Evolutionary conservation across 2,113 vertebrate genomes (phyloP).

Genomic region (Apteryx mantelli): DNA sequence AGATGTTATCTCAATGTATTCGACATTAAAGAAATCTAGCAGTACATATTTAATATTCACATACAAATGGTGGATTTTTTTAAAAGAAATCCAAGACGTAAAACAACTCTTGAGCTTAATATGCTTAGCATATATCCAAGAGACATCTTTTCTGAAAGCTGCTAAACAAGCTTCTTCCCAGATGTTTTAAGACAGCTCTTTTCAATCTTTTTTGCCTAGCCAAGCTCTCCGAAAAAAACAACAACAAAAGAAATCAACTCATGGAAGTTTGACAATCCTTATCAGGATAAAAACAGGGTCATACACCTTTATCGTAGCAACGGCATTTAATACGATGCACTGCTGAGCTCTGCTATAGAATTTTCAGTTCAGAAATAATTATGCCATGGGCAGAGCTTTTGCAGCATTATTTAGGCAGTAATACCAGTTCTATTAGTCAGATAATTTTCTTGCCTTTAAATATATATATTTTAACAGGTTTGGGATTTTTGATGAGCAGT

Average conservation of each 20-base stretch:
- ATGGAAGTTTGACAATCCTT: background rate
- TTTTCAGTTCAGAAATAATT: background rate
- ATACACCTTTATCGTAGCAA: background rate
- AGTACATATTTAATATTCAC: background rate
- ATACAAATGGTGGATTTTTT: background rate
- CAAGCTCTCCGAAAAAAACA: background rate
- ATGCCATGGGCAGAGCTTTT: background rate
- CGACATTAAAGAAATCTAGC: background rate
- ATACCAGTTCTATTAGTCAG: background rate
- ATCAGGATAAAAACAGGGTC: background rate
- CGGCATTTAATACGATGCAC: background rate
- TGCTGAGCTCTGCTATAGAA: background rate
- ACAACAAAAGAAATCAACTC: background rate
- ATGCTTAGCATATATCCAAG: background rate
- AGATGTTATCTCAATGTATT: background rate
- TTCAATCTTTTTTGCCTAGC: background rate
- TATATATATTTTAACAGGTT: background rate
- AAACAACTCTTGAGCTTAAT: background rate
- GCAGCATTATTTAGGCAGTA: background rate
- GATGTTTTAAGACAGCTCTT: background rate
- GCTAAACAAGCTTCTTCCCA: background rate
- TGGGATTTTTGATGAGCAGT: background rate
- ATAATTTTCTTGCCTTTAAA: background rate
- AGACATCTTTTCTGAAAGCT: background rate
- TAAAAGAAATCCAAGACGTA: background rate